phyloP scores from a whole-genome alignment of 2,113 vertebrate species.

The Orycteropus afer region DNA sequence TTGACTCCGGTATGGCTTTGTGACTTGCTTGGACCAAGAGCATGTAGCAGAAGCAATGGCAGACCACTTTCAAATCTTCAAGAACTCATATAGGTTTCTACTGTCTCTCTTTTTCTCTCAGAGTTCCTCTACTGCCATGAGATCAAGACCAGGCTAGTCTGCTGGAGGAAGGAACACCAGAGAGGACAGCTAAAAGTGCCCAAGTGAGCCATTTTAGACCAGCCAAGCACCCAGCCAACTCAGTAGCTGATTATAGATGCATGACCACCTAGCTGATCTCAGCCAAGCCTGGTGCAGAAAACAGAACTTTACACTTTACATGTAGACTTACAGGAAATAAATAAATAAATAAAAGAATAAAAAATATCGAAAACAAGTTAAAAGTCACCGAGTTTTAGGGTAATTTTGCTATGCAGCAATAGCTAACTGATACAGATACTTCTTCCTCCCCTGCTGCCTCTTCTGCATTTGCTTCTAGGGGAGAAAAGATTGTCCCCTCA shows the following conservation, averaged over 20 bases:
- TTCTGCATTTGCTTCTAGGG: neutral
- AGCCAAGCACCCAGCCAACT: neutral
- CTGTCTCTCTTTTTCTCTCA: neutral
- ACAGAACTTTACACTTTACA: neutral
- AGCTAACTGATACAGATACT: neutral
- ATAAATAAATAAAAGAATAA: too few relatives aligned
- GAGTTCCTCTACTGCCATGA: neutral
- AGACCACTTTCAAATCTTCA: neutral
- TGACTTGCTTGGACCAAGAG: neutral
- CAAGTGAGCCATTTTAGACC: neutral
- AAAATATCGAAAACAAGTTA: neutral
- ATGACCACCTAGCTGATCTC: neutral
- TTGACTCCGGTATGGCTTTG: neutral
- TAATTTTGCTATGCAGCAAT: neutral
- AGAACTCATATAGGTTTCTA: neutral
- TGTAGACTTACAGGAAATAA: neutral
- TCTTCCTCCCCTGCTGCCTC: neutral
- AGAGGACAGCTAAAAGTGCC: neutral
- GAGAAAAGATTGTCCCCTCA: neutral
- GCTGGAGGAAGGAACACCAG: neutral
- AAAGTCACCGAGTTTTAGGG: neutral
- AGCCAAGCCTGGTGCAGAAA: neutral
- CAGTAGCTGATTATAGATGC: neutral
- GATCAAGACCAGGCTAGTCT: neutral
- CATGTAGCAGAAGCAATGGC: neutral